Evolutionary conservation across 2,797 vertebrate genomes (phyloP).

Genomic region (Glossophaga mutica): DNA sequence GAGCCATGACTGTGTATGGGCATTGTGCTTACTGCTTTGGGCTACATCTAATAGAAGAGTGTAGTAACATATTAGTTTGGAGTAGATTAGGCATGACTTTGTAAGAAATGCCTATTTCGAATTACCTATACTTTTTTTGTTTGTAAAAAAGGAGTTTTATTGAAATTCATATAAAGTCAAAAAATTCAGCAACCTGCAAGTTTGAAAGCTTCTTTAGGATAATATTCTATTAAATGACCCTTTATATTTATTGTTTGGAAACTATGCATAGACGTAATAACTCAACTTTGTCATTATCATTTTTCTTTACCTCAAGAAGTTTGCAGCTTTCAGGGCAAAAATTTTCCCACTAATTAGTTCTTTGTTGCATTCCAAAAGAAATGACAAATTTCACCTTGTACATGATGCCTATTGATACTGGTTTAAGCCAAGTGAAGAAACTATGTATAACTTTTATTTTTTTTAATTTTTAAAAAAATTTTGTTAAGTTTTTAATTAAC

Average conservation of each 20-base stretch:
- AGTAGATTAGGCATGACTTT: neutral
- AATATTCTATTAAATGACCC: slow-evolving; percentile 77
- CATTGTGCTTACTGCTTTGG: neutral
- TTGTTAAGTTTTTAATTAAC: too few relatives aligned
- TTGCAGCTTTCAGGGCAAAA: slow-evolving; percentile 73
- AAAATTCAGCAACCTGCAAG: neutral
- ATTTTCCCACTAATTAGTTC: slow-evolving; percentile 81
- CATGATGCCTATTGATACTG: slow-evolving; percentile 76
- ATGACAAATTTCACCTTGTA: slow-evolving; percentile 82
- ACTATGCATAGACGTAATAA: slow-evolving; percentile 77
- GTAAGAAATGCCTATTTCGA: neutral
- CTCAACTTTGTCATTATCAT: slow-evolving; percentile 76
- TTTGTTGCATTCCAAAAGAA: slow-evolving; percentile 77
- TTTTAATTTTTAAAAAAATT: slow-evolving; percentile 1
- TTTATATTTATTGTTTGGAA: slow-evolving; percentile 79
- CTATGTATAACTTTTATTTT: slow-evolving; percentile 37
- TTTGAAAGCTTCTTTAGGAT: slow-evolving; percentile 74
- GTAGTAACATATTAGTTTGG: neutral
- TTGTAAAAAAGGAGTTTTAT: neutral
- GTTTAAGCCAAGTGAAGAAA: slow-evolving; percentile 72
- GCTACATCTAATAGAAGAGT: neutral
- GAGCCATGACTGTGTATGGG: neutral
- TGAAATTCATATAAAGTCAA: neutral
- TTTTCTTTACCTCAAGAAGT: slow-evolving; percentile 82
- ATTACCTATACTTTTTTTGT: neutral